Evolutionary conservation across 1,140 invertebrate genomes (phyloP), one percentile per base, ranked within the genome.

Genomic region (Delia radicum): DNA sequence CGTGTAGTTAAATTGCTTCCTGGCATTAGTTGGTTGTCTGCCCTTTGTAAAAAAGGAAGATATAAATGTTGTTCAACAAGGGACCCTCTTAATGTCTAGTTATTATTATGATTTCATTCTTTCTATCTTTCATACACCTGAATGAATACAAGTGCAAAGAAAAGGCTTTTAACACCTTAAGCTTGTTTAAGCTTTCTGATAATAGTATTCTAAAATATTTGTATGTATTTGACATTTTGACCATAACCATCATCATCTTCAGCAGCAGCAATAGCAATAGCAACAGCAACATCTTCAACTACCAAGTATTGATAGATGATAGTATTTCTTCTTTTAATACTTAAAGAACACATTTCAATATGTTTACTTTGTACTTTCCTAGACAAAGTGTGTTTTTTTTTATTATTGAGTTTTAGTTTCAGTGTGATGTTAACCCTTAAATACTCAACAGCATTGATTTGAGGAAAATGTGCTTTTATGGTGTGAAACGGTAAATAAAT

Each of bases 81-180:
- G n/a, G 8, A 55, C 48, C 18, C n/a, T 21, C 18, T 21, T 21
- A 55, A 55, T 55, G 48, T 55, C 48, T 55, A 21, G 48, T 21
- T 55, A 55, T 15, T 10, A 42, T 55, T 55, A 55, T 21, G 48
- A 10, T 21, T 4, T 24, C 21, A 15, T 42, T 42, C 8, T 21
- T 55, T 21, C 48, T 10, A 21, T n/a, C 48, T 55, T 18, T 55
- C 15, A 48, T n/a, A 55, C 48, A 55, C 48, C 48, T 55, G 48
- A 6, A 48, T n/a, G n/a, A n/a, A 21, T 55, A 15, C n/a, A 55
- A 55, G 48, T 55, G 48, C 48, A 55, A 55, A n/a, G n/a, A n/a
- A 55, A 55, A 55, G 48, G 48, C 48, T 55, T 55, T 55, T 55
- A 55, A 55, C 48, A 55, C 48, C 48, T 55, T 55, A 55, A 55